Conservation (phyloP, 2,888 invertebrate genomes). For the Chrysomela aeneicollis region DNA sequence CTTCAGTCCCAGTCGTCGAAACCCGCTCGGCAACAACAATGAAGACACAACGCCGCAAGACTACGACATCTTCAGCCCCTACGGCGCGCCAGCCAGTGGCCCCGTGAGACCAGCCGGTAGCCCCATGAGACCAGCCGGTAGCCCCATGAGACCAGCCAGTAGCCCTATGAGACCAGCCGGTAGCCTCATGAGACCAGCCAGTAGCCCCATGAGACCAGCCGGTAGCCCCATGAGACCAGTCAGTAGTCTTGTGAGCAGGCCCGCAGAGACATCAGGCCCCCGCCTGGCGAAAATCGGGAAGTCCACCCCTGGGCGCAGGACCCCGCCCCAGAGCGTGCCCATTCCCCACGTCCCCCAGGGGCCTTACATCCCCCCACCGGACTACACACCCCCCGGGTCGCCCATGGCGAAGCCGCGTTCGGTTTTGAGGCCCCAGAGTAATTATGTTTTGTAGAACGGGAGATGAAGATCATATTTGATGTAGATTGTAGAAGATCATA, state of each 20-base stretch:
- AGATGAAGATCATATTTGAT: not conserved
- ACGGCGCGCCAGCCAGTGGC: not conserved
- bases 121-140: no score
- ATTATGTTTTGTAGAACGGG: slow-evolving; percentile 20
- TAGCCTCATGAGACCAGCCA: no score
- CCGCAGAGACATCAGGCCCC: not conserved
- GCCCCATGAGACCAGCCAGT: no score
- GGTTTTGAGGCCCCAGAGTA: slow-evolving; percentile 33
- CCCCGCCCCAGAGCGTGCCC: slow-evolving; percentile 28
- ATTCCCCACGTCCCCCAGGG: slow-evolving; percentile 22
- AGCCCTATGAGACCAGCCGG: no score
- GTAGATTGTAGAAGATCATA: no score
- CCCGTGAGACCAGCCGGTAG: no score
- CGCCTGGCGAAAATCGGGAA: slow-evolving; percentile 20
- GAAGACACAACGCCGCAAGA: not conserved
- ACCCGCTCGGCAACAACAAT: slow-evolving; percentile 30
- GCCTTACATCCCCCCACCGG: slow-evolving; percentile 38
- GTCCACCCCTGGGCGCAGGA: slow-evolving; percentile 26
- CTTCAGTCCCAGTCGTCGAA: slow-evolving; percentile 17
- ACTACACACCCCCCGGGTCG: slow-evolving; percentile 34
- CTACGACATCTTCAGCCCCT: not conserved
- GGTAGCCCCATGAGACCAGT: not conserved
- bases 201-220: not conserved
- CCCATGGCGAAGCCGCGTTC: slow-evolving; percentile 26
- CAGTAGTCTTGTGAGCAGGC: not conserved